phyloP scores from a whole-genome alignment of 2,797 vertebrate species.

The Hypotaenidia okinawae region DNA sequence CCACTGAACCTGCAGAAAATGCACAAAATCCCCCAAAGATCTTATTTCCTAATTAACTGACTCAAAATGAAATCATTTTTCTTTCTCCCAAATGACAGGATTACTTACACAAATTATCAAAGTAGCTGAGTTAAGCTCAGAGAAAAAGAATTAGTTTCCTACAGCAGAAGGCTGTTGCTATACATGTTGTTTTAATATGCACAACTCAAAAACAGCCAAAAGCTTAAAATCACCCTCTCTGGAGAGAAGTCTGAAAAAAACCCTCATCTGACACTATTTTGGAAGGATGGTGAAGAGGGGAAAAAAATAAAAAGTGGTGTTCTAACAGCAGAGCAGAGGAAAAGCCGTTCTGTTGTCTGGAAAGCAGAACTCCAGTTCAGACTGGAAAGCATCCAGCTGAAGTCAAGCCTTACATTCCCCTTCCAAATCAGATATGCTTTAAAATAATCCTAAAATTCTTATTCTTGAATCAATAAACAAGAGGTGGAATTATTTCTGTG shows the following conservation, averaged over 20 bases:
- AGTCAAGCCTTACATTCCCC: slow-evolving; percentile 7
- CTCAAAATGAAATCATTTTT: slow-evolving; percentile 69
- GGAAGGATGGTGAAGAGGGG: slow-evolving; percentile 20
- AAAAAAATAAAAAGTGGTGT: not conserved
- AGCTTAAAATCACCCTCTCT: slow-evolving; percentile 62
- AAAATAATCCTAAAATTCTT: slow-evolving; percentile 35
- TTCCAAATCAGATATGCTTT: slow-evolving; percentile 40
- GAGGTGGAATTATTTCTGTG: not conserved
- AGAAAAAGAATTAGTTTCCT: slow-evolving; percentile 62
- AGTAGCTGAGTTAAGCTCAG: slow-evolving; percentile 64
- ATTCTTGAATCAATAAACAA: slow-evolving; percentile 6
- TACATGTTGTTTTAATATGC: slow-evolving; percentile 67
- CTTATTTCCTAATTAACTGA: slow-evolving; percentile 69
- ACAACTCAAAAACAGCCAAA: slow-evolving; percentile 68
- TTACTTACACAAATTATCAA: slow-evolving; percentile 70
- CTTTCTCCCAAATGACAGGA: slow-evolving; percentile 70
- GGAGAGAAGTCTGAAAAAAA: slow-evolving; percentile 55
- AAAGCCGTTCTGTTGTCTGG: slow-evolving; percentile 53
- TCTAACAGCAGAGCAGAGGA: slow-evolving; percentile 46
- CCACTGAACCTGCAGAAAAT: slow-evolving; percentile 45
- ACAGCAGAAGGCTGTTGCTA: slow-evolving; percentile 63
- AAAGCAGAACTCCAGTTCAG: slow-evolving; percentile 52
- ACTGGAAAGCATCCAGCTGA: slow-evolving; percentile 58
- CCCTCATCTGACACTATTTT: slow-evolving; percentile 58
- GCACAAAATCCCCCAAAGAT: slow-evolving; percentile 59